Conservation (phyloP, 2,888 invertebrate species). For the Drosophila anceps region DNA sequence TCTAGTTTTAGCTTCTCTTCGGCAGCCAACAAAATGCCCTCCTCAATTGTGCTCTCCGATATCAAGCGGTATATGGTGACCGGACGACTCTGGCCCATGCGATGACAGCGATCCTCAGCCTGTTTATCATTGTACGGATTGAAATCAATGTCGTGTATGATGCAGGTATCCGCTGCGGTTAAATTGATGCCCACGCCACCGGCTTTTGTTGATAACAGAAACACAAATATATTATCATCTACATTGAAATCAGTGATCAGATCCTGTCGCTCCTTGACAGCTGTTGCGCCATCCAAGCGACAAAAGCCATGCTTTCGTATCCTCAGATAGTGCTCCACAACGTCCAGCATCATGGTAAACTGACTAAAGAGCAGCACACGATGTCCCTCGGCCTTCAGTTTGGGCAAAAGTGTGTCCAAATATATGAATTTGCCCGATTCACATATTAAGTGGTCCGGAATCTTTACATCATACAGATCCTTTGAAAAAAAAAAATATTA, state of each 20-base stretch:
- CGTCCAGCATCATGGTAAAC: slow-evolving; percentile 97
- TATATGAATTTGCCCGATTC: slow-evolving; percentile 95
- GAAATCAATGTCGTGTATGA: slow-evolving; percentile 98
- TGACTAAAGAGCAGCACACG: slow-evolving; percentile 97
- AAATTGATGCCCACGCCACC: slow-evolving; percentile 98
- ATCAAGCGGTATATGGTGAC: slow-evolving; percentile 95
- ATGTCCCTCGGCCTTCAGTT: slow-evolving; percentile 90
- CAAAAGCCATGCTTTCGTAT: slow-evolving; percentile 90
- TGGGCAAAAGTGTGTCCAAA: slow-evolving; percentile 91
- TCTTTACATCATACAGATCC: slow-evolving; percentile 88
- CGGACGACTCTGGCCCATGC: slow-evolving; percentile 92
- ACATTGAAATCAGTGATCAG: slow-evolving; percentile 95
- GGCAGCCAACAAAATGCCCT: slow-evolving; percentile 95
- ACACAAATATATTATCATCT: slow-evolving; percentile 93
- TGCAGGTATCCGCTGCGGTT: slow-evolving; percentile 97
- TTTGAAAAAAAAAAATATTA: too few relatives aligned
- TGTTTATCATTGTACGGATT: slow-evolving; percentile 99
- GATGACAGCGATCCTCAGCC: slow-evolving; percentile 95
- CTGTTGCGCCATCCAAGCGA: slow-evolving; percentile 95
- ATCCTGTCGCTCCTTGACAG: slow-evolving; percentile 93
- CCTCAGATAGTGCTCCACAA: slow-evolving; percentile 95
- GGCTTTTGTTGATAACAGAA: slow-evolving; percentile 96
- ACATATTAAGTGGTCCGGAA: slow-evolving; percentile 90
- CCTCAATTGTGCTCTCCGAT: slow-evolving; percentile 95
- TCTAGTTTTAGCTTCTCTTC: slow-evolving; percentile 96